phyloP scores from a whole-genome alignment of 2,797 vertebrate species.

The Lepus oiostolus region DNA sequence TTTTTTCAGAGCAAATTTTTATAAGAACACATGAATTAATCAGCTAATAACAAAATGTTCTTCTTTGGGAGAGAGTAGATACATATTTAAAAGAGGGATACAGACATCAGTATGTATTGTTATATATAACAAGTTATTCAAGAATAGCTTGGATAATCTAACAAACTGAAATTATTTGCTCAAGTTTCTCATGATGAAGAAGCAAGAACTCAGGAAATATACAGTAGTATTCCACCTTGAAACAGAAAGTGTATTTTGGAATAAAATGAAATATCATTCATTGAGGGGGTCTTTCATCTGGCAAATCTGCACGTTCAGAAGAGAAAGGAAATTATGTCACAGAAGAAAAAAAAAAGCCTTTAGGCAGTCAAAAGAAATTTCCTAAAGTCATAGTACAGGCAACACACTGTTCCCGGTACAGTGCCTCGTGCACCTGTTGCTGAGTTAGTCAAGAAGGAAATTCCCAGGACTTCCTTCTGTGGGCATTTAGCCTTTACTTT shows the following conservation, averaged over 20 bases:
- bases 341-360: neutral
- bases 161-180: conserved; percentile 27
- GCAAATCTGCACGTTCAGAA: neutral
- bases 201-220: conserved; percentile 9
- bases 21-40: conserved; percentile 33
- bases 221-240: neutral
- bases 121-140: neutral
- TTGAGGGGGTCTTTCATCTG: neutral
- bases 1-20: neutral
- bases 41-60: neutral
- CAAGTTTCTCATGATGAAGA: neutral
- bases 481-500: conserved; percentile 5
- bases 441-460: conserved; percentile 16
- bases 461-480: neutral
- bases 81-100: neutral
- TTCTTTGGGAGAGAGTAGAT: conserved; percentile 25
- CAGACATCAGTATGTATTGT: neutral
- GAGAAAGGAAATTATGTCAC: neutral
- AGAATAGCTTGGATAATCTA: conserved; percentile 51
- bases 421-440: neutral
- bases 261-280: neutral
- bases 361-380: neutral
- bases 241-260: neutral
- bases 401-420: neutral
- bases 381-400: neutral